Base-by-base conservation (phyloP, 2,113 vertebrate species). In the Thomomys bottae region DNA sequence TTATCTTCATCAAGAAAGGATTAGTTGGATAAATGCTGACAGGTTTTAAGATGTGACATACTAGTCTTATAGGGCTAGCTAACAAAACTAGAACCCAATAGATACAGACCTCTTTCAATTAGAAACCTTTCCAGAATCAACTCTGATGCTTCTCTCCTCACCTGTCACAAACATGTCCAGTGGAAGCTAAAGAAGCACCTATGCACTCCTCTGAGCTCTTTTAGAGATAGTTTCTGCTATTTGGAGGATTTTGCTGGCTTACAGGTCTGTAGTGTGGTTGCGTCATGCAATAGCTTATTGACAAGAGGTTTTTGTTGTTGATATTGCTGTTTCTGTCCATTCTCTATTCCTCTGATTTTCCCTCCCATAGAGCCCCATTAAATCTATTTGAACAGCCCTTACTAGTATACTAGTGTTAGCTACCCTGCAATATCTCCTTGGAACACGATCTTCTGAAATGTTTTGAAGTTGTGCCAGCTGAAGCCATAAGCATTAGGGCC, bases 381-480 rank as follows among this genome's bases (percentile, higher is more conserved):
- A 91, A 40, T 88, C 96, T 95, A 80, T 93, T 95, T 95, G 92
- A 82, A 84, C 2, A 73, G 93, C 93, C 75, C 90, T 93, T 94
- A 79, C 88, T 45, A 54, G 70, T 18, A 54, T 15, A 54, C 49
- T 17, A 54, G 49, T 15, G 14, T 15, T 54, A 79, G 90, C 54
- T 20, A 2, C 66, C 1, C 38, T 34, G 71, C 78, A 73, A 40
- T 92, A 78, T 94, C 87, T 94, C 95, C 59, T 87, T 84, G 82
- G 88, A 96, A 96, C 75, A 73, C 79, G 84, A 66, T 82, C 87
- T 90, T 86, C 86, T 23, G 73, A 87, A 93, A 91, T 80, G 92
- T 88, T 94, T 68, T 91, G 70, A 95, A 93, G 96, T 64, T 30
- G 71, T 59, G 94, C 96, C 93, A 95, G 88, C 95, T 49, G 85